phyloP scores from a whole-genome alignment of 1,140 invertebrate species.

The Heliconius himera region DNA sequence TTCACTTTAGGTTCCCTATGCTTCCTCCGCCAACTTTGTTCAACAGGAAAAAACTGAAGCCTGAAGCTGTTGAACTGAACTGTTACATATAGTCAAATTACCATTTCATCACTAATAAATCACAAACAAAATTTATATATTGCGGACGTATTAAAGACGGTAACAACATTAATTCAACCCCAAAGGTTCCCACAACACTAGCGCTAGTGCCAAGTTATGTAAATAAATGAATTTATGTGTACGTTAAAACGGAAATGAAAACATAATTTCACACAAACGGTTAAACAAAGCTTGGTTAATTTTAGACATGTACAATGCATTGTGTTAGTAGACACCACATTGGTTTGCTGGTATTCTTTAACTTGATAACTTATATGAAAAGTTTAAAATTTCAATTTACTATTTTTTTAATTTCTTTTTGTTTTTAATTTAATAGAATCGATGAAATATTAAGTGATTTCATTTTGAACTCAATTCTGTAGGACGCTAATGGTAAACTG shows the following conservation, averaged over 20 bases:
- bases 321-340: conserved; percentile 40
- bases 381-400: neutral
- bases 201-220: conserved; percentile 11
- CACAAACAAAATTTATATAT: neutral
- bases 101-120: neutral
- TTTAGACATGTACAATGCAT: conserved; percentile 42
- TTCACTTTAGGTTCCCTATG: too few species aligned
- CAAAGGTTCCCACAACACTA: conserved; percentile 4
- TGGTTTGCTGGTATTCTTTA: conserved; percentile 22
- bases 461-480: neutral
- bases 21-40: too few species aligned
- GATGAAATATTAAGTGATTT: neutral
- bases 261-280: conserved; percentile 31
- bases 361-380: conserved; percentile 11
- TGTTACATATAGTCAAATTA: neutral
- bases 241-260: conserved; percentile 33
- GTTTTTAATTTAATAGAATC: neutral
- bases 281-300: conserved; percentile 35
- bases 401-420: neutral
- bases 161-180: neutral
- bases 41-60: too few species aligned
- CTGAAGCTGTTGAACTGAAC: too few species aligned
- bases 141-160: conserved; percentile 5
- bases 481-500: neutral
- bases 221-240: conserved; percentile 14